A percentile compares a stretch with the other conserved stretches of the same genome.
Evolutionary conservation across 2,797 vertebrate genomes (phyloP).

Genomic region (Petrocephalus sullivani): DNA sequence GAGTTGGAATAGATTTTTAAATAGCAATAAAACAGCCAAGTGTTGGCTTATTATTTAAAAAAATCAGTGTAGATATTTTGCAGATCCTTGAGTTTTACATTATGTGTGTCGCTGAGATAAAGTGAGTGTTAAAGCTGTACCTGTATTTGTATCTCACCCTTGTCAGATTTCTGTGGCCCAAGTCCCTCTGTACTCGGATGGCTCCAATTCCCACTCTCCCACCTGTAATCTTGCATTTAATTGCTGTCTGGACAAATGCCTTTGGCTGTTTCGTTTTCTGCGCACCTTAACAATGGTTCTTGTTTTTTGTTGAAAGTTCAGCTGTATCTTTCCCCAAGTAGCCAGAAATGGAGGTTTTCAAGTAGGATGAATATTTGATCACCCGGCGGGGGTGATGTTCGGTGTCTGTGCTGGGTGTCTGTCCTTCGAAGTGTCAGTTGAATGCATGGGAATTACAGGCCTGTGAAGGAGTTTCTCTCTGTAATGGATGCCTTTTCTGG

Average conservation of each 20-base stretch:
- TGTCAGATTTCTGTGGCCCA: background rate
- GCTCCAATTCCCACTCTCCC: background rate
- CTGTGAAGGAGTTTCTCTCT: background rate
- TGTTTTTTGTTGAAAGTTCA: background rate
- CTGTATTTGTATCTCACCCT: background rate
- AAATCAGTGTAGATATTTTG: background rate
- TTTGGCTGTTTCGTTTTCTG: background rate
- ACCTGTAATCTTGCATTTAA: background rate
- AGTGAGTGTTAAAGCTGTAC: background rate
- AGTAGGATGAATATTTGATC: slow-evolving; percentile 28
- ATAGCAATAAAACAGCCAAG: slow-evolving; percentile 22
- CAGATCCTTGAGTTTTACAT: background rate
- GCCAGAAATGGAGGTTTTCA: background rate
- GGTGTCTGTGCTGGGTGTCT: slow-evolving; percentile 23
- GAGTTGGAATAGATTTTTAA: slow-evolving; percentile 35
- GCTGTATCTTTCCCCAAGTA: background rate
- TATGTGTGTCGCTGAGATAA: background rate
- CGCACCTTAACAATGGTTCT: slow-evolving; percentile 6
- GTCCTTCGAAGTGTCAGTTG: slow-evolving; percentile 13
- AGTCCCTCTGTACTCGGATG: background rate
- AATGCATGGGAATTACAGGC: slow-evolving; percentile 18
- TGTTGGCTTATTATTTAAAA: background rate
- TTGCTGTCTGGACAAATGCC: background rate
- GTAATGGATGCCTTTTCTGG: slow-evolving; percentile 6
- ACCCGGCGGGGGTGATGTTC: background rate